Conservation (phyloP, 2,888 invertebrate genomes). For the Conchocele bisecta region DNA sequence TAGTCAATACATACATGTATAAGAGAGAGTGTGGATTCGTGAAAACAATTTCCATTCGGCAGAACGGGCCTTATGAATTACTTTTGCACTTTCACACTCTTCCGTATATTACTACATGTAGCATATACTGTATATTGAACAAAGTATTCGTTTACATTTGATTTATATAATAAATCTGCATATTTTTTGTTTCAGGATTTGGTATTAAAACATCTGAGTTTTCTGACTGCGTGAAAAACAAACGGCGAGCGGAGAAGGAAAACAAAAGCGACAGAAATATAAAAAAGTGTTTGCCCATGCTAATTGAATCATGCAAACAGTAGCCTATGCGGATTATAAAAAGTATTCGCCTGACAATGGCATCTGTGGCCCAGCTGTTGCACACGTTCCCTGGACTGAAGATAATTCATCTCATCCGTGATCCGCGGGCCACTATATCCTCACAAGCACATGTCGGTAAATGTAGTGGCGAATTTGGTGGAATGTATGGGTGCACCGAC, state of each 20-base stretch:
- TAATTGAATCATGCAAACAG: not conserved
- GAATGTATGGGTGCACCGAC: conserved; percentile 5
- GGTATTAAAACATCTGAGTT: not conserved
- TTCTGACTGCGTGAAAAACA: too few species aligned
- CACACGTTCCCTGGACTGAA: not conserved
- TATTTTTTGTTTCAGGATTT: conserved; percentile 6
- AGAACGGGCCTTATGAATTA: too few species aligned
- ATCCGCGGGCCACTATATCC: conserved; percentile 5
- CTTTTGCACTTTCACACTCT: too few species aligned
- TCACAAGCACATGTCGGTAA: not conserved
- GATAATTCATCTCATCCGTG: conserved; percentile 5
- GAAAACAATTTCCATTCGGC: too few species aligned
- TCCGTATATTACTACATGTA: too few species aligned
- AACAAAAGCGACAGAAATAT: too few species aligned
- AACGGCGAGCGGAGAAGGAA: too few species aligned
- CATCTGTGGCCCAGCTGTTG: not conserved
- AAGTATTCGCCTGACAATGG: not conserved
- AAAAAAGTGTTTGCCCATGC: not conserved
- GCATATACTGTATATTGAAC: too few species aligned
- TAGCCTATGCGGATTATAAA: not conserved
- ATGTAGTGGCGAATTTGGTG: not conserved
- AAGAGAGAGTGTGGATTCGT: too few species aligned
- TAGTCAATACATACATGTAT: too few species aligned
- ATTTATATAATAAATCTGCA: too few species aligned
- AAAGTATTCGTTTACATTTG: too few species aligned